Conservation (phyloP, 2,888 invertebrate genomes). For the Diadegma fenestrale region DNA sequence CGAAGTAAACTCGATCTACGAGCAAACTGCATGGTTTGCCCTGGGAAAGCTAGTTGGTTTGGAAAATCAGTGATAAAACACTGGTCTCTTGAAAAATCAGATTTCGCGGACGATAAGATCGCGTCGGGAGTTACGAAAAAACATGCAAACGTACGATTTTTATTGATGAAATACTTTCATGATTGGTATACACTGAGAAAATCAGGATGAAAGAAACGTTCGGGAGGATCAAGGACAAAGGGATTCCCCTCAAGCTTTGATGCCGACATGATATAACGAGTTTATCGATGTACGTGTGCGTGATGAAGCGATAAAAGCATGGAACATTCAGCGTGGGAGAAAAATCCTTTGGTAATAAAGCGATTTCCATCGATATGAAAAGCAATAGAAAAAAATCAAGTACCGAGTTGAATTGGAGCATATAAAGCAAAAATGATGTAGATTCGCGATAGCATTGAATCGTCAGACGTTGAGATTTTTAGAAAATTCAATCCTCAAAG, state of each 20-base stretch:
- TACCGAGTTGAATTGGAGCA: neutral
- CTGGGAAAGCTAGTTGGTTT: neutral
- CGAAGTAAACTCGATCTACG: neutral
- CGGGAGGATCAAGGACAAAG: slow-evolving; percentile 6
- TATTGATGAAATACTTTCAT: slow-evolving; percentile 48
- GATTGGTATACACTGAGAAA: slow-evolving; percentile 44
- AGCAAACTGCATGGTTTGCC: neutral
- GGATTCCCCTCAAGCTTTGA: slow-evolving; percentile 14
- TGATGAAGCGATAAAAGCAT: slow-evolving; percentile 25
- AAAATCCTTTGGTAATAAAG: slow-evolving; percentile 51
- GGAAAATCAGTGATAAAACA: neutral
- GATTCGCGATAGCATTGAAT: neutral
- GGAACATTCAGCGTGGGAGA: slow-evolving; percentile 15
- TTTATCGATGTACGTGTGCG: slow-evolving; percentile 15
- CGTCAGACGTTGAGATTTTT: neutral
- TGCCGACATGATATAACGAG: slow-evolving; percentile 43
- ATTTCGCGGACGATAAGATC: neutral
- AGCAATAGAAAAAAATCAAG: slow-evolving; percentile 27
- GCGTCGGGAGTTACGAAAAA: neutral
- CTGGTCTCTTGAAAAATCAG: neutral
- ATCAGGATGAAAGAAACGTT: slow-evolving; percentile 1
- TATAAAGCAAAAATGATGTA: neutral
- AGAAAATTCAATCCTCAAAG: slow-evolving; percentile 2
- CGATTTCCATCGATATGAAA: slow-evolving; percentile 39
- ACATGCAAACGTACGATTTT: slow-evolving; percentile 1